Conservation (phyloP, 2,888 invertebrate species). For the Conus canariensis region DNA sequence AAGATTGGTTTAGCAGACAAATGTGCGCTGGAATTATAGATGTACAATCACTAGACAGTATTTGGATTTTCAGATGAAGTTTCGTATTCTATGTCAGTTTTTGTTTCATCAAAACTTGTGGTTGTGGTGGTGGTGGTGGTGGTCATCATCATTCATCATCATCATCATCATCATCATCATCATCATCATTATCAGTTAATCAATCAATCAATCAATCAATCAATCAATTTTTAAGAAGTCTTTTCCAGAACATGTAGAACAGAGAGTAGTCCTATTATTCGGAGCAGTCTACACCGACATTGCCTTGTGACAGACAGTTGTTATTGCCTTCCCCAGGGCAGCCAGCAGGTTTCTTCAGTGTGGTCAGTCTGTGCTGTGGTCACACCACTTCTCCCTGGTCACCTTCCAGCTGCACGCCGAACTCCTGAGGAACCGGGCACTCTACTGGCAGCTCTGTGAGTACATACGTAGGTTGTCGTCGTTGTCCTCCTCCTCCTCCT, state of each 20-base stretch:
- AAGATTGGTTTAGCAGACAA: no score
- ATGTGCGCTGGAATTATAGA: no score
- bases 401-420: conserved; percentile 32
- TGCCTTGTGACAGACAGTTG: background rate
- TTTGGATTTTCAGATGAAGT: no score
- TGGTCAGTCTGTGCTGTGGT: conserved; percentile 7
- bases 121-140: no score
- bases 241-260: background rate
- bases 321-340: background rate
- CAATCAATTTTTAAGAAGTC: background rate
- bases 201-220: no score
- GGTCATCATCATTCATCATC: no score
- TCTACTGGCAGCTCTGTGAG: conserved; percentile 28
- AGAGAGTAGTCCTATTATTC: background rate
- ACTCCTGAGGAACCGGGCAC: conserved; percentile 25
- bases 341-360: conserved; percentile 12
- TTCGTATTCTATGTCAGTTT: background rate
- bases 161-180: no score
- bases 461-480: background rate
- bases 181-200: no score
- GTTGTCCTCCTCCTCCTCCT: no score
- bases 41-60: no score
- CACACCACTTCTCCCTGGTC: background rate
- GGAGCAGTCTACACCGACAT: background rate
- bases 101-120: background rate